Base-by-base conservation (phyloP, 1,140 invertebrate genomes). In the Macrotrachela quadricornifera region DNA sequence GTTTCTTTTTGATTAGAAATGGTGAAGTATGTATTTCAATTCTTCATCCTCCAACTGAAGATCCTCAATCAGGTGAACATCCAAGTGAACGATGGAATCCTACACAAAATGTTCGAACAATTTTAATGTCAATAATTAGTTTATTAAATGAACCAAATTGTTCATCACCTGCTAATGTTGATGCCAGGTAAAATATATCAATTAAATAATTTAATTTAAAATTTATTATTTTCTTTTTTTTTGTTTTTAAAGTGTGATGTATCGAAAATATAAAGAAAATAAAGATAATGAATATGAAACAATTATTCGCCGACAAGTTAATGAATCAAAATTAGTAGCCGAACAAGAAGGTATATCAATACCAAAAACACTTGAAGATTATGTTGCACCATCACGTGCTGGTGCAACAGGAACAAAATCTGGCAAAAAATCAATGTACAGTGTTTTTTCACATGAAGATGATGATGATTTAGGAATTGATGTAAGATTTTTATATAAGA, bases 71-170 rank as follows among this genome's bases (percentile, higher is more conserved):
- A 61, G 92, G 92, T 11, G 92, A 99, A 70, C 70, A 96, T 59
- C 88, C 94, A 0, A 96, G 88, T 71, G 94, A 99, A 74, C 81
- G 92, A 69, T 99, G 94, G 92, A 99, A 99, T 76, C 94, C 94
- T 37, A 97, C 94, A 51, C 94, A 99, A 74, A 96, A 86, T 68
- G 92, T 97, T 56, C 80, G 91, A 66, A 97, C 92, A 52, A 88
- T 99, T 63, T 73, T 99, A 52, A 75, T 99, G 37, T 95, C 88
- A 59, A 92, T 99, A 47, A 97, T 99, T 60, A 97, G 91, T 16
- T 75, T 99, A 45, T 74, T 99, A 57, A 99, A 97, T 73, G 94
- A 99, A 72, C 94, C 94, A 46, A 99, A 99, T 73, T 97, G 91
- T 59, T 96, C 81, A 69, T 96, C 90, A 64, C 92, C 21, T 30